Percentiles rank a stretch among this genome's conserved stretches.
Evolutionary conservation across 2,888 invertebrate species (phyloP).

Genomic region (Epiblema foenella): DNA sequence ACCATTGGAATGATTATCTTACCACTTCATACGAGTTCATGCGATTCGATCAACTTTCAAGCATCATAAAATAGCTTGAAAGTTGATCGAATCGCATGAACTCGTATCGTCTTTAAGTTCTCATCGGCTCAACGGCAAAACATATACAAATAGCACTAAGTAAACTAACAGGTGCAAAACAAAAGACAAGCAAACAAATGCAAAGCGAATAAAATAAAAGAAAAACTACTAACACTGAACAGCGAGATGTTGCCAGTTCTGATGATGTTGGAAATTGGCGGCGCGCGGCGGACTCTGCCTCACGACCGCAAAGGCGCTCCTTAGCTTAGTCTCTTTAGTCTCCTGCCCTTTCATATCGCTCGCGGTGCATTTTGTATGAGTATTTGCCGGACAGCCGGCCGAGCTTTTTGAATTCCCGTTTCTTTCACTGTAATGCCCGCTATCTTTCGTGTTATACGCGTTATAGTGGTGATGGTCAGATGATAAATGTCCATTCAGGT

Average conservation of each 20-base stretch:
- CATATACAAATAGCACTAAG: neutral
- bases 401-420: conserved; percentile 73
- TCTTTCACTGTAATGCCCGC: conserved; percentile 81
- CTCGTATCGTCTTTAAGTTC: conserved; percentile 27
- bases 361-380: conserved; percentile 78
- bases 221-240: conserved; percentile 87
- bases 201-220: conserved; percentile 52
- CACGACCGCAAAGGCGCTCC: conserved; percentile 87
- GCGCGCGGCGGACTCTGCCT: conserved; percentile 85
- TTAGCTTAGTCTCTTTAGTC: conserved; percentile 81
- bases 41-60: neutral
- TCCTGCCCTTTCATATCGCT: conserved; percentile 74
- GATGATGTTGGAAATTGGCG: conserved; percentile 68
- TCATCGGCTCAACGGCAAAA: conserved; percentile 14
- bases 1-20: neutral
- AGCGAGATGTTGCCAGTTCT: conserved; percentile 87
- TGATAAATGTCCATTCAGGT: conserved; percentile 78
- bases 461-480: conserved; percentile 78
- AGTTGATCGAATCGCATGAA: neutral
- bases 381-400: conserved; percentile 80
- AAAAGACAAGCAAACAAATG: conserved; percentile 46
- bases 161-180: conserved; percentile 25
- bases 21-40: neutral
- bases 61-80: neutral
- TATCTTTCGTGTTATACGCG: conserved; percentile 82